Evolutionary conservation across 2,888 invertebrate species (phyloP).

Genomic region (Julus scandinavius): DNA sequence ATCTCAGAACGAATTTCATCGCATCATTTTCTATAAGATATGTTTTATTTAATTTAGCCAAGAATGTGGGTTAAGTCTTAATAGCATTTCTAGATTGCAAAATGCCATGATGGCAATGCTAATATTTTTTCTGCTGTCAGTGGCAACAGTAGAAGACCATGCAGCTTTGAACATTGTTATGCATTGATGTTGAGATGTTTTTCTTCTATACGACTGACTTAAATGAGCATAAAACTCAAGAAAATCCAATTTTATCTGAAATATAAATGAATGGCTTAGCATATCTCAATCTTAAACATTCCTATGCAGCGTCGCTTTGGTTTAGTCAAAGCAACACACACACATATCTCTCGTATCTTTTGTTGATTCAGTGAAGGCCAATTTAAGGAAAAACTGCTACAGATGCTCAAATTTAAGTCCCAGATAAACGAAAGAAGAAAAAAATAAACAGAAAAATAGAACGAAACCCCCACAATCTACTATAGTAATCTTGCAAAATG

Average conservation of each 20-base stretch:
- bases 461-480: conserved; percentile 7
- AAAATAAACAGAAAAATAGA: conserved; percentile 33
- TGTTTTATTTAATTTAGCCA: conserved; percentile 33
- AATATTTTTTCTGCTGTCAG: conserved; percentile 13
- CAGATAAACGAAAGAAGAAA: conserved; percentile 9
- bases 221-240: conserved; percentile 6
- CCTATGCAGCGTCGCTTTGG: neutral
- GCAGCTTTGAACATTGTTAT: conserved; percentile 15
- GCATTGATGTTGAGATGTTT: conserved; percentile 23
- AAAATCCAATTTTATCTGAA: conserved; percentile 33
- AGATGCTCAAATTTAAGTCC: conserved; percentile 25
- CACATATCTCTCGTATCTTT: conserved; percentile 14
- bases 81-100: conserved; percentile 1
- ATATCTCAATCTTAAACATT: conserved; percentile 33
- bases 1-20: neutral
- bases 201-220: neutral
- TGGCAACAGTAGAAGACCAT: conserved; percentile 5
- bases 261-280: conserved; percentile 33
- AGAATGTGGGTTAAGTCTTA: conserved; percentile 33
- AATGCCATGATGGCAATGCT: neutral
- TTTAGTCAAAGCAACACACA: neutral
- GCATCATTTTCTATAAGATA: neutral
- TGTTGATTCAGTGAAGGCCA: conserved; percentile 17
- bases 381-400: neutral
- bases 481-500: conserved; percentile 12